A percentile compares a stretch with the other conserved stretches of the same genome.
Conservation (phyloP, 2,888 invertebrate species). For the Vanessa cardui region DNA sequence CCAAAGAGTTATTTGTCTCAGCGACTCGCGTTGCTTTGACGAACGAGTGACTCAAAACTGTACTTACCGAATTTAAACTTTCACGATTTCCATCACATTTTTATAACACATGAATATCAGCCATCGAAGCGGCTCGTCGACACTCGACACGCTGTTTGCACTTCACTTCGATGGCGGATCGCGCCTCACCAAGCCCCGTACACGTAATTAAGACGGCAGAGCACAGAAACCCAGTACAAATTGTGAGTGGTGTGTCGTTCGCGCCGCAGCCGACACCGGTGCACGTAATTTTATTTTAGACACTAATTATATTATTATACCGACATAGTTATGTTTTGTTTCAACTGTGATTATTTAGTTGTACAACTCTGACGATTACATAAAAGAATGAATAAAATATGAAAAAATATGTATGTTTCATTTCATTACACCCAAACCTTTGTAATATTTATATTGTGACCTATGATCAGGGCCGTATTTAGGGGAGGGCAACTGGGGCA, state of each 20-base stretch:
- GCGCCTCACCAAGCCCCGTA: constrained; percentile 33
- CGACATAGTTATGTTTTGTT: constrained; percentile 79
- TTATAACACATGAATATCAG: constrained; percentile 10
- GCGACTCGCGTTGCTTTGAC: constrained; percentile 12
- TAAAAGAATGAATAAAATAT: constrained; percentile 81
- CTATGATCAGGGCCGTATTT: no score
- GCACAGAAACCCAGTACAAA: constrained; percentile 77
- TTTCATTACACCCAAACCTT: constrained; percentile 42
- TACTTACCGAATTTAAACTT: constrained; percentile 4
- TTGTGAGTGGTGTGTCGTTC: constrained; percentile 42
- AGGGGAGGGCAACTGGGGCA: no score
- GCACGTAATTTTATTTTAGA: constrained; percentile 69
- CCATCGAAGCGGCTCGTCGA: constrained; percentile 7
- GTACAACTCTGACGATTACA: constrained; percentile 83
- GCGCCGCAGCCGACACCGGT: constrained; percentile 41
- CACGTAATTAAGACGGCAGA: constrained; percentile 63
- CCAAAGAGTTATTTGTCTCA: constrained; percentile 19
- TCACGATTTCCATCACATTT: background rate
- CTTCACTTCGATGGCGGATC: constrained; percentile 21
- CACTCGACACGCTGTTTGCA: constrained; percentile 27
- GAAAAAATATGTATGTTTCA: constrained; percentile 52
- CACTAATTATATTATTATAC: constrained; percentile 66
- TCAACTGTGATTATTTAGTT: constrained; percentile 85
- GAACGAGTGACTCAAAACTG: background rate
- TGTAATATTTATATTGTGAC: no score